These are phyloP conservation scores for Montipora capitata DNA, from an alignment of 92 coral and sea anemone species.

Conservation along the genomic window DNA sequence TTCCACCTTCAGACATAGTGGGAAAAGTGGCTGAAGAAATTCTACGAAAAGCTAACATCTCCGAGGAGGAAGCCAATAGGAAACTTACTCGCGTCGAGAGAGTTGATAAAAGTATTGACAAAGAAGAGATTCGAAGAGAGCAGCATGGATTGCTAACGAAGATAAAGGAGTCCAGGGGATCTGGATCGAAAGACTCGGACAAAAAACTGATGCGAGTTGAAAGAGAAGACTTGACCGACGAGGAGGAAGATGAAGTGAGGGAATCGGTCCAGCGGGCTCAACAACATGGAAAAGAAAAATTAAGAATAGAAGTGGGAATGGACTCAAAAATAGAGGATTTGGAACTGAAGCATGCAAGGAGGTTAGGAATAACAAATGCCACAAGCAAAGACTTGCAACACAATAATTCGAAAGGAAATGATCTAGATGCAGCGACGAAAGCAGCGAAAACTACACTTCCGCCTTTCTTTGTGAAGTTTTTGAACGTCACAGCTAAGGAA, in stretches of 20 bases:
- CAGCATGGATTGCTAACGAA: conserved; percentile 20
- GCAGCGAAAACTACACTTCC: conserved; percentile 5
- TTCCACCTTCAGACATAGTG: conserved; percentile 86
- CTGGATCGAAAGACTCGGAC: conserved; percentile 25
- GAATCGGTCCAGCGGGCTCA: conserved; percentile 15
- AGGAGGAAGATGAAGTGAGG: conserved; percentile 24
- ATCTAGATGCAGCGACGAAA: neutral
- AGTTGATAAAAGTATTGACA: conserved; percentile 66
- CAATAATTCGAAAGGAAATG: neutral
- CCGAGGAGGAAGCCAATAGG: conserved; percentile 82
- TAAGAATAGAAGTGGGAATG: neutral
- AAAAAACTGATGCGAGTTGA: conserved; percentile 73
- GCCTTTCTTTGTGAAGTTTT: conserved; percentile 38
- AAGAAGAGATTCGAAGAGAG: conserved; percentile 3
- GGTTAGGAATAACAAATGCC: conserved; percentile 24
- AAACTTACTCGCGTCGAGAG: conserved; percentile 82
- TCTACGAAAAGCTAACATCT: conserved; percentile 79
- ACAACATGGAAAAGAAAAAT: neutral
- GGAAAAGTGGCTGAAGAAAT: conserved; percentile 86
- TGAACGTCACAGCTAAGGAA: conserved; percentile 37
- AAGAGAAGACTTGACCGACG: conserved; percentile 59
- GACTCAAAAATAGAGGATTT: conserved; percentile 9
- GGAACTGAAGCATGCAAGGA: conserved; percentile 26
- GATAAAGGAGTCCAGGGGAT: conserved; percentile 17
- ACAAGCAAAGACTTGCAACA: neutral